Evolutionary conservation across 2,113 vertebrate genomes (phyloP), one percentile per base, ranked within the genome.

Genomic region (Columba livia): DNA sequence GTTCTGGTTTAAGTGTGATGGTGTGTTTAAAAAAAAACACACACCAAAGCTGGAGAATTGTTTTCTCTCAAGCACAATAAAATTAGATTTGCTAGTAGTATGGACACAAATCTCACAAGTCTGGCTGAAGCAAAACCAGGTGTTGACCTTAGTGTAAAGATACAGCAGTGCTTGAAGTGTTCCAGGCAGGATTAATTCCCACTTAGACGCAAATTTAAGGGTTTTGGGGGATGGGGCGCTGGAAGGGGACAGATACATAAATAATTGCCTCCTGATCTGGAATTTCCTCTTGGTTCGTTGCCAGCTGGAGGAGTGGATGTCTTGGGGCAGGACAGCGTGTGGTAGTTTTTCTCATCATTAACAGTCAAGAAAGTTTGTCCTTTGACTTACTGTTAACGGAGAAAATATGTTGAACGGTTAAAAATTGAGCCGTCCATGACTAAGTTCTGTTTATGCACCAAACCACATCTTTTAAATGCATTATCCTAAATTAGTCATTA

Each of bases 261-360:
- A 89, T 89, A 84, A 85, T 91, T 95, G 64, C 58, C 44, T 96
- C 61, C 80, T 9, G 13, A 70, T 93, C 90, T 95, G 92, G 96
- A 96, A 96, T 95, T 97, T 95, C 93, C 93, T 15, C 78, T 96
- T 93, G 82, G 80, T 81, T 96, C 38, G 1, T 92, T 72, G 74
- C 90, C 93, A 96, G 66, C 66, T 96, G 77, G 85, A 92, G 47
- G 36, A 93, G 61, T 69, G 90, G 73, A 90, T 1, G 1, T 67
- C 79, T 91, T 51, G 48, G 58, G 85, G 62, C 83, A 79, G 74
- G 82, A 82, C 62, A 88, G 38, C 2, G 8, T 32, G 69, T 67
- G 79, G 66, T 89, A 77, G 75, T 71, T 88, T 91, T 93, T 89
- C 84, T 88, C 78, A 90, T 92, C 88, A 91, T 93, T 97, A 95